Conservation (phyloP, 2,113 vertebrate species). For the Hypanus sabinus region DNA sequence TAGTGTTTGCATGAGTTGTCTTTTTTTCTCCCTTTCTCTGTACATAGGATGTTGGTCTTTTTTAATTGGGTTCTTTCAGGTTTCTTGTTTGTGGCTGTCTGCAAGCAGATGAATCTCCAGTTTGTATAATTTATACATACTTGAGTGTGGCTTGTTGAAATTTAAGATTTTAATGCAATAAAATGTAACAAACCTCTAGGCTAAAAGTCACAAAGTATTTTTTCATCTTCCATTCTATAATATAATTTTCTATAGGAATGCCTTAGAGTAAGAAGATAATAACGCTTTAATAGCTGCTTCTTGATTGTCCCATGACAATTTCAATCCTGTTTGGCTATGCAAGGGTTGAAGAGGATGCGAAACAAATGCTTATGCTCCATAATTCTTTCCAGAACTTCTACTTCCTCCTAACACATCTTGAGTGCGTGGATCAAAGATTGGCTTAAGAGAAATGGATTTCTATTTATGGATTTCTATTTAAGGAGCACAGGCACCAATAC, state of each 20-base stretch:
- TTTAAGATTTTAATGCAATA: neutral
- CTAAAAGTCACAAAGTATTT: neutral
- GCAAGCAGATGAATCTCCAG: too few species aligned
- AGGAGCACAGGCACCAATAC: too few species aligned
- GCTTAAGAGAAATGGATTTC: too few species aligned
- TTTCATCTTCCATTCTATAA: neutral
- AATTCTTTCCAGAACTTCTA: neutral
- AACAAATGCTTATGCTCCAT: neutral
- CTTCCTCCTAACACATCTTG: neutral
- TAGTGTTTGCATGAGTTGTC: too few species aligned
- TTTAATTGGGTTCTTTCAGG: too few species aligned
- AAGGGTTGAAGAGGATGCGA: neutral
- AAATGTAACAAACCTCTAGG: neutral
- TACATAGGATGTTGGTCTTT: too few species aligned
- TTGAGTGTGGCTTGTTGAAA: neutral
- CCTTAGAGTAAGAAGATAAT: neutral
- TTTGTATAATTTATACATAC: too few species aligned
- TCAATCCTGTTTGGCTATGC: neutral
- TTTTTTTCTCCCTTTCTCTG: too few species aligned
- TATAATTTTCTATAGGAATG: neutral
- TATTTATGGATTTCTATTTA: too few species aligned
- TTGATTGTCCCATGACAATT: neutral
- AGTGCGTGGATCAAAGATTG: too few species aligned
- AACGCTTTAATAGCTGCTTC: neutral
- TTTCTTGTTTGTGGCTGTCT: too few species aligned